Base-by-base conservation (phyloP, 2,888 invertebrate species). In the Campoplex nolae region DNA sequence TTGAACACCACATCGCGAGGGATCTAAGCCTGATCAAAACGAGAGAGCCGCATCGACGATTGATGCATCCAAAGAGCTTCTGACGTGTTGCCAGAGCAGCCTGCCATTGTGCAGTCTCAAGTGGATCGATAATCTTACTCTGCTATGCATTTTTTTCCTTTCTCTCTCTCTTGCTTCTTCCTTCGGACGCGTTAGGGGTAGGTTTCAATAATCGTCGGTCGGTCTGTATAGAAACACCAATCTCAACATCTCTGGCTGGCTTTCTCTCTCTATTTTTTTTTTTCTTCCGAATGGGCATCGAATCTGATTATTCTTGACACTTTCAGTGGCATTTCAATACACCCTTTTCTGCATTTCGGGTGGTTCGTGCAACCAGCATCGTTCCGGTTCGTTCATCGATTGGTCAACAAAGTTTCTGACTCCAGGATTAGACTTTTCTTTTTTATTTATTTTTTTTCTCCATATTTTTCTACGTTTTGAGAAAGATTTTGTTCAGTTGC, bases 1-100 rank as follows among this genome's bases (percentile, higher is more conserved):
- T 35, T 16, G 54, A 71, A n/a, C 38, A 38, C 38, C 32, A 16
- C n/a, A 16, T 9, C 32, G 23, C 18, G 13, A 32, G 56, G 68
- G 38, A 38, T 6, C 4, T n/a, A 18, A 51, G 4, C 42, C 28
- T 68, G 9, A 54, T 45, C 48, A 45, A 56, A 65, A 48, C n/a
- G 4, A 38, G 4, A 38, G 65, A 67, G 48, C 80, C 88, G 88
- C 83, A 88, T 89, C n/a, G 51, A 73, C 78, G 88, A 84, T 89
- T 88, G 89, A 88, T 90, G 90, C 91, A 92, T 91, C 90, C 38
- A 23, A 90, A 91, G 68, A 56, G 45, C 28, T 73, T 51, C 71
- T 58, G 82, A 70, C 68, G 85, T 74, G 65, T 76, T 73, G 62
- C 82, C n/a, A 51, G 82, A 38, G 58, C 81, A 38, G 58, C 81